Conservation (phyloP, 2,113 vertebrate species). For the Chamaea fasciata region DNA sequence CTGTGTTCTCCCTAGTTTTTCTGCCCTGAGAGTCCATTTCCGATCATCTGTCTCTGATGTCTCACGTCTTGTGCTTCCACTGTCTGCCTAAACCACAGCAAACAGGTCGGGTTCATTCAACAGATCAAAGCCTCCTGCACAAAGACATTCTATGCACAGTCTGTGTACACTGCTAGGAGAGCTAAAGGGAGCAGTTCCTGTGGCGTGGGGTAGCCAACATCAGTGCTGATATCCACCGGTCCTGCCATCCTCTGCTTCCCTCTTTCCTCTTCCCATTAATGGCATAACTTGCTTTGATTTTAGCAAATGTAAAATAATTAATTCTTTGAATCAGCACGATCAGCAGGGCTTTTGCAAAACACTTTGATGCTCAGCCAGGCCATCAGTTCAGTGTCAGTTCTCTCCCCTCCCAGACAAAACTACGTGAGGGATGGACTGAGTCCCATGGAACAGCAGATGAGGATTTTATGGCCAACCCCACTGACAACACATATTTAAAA, state of each 20-base stretch:
- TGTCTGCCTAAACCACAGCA: not conserved
- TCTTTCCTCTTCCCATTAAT: not conserved
- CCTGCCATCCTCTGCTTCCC: not conserved
- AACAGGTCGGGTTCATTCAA: not conserved
- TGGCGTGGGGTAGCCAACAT: not conserved
- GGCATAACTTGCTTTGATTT: constrained; percentile 3
- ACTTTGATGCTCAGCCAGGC: constrained; percentile 22
- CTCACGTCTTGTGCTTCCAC: not conserved
- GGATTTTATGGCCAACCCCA: not conserved
- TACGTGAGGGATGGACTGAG: not conserved
- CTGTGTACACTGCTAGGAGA: not conserved
- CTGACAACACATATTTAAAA: not conserved
- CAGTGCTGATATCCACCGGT: not conserved
- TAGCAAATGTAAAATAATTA: constrained; percentile 14
- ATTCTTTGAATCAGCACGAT: not conserved
- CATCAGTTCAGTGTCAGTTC: not conserved
- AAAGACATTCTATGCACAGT: not conserved
- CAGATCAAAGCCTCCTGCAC: not conserved
- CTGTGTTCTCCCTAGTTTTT: not conserved
- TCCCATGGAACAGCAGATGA: not conserved
- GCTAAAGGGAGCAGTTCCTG: not conserved
- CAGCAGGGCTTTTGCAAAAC: not conserved
- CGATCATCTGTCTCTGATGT: not conserved
- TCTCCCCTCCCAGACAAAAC: not conserved
- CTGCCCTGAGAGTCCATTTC: not conserved